Base-by-base conservation (phyloP, 2,888 invertebrate genomes). In the Campaea margaritaria region DNA sequence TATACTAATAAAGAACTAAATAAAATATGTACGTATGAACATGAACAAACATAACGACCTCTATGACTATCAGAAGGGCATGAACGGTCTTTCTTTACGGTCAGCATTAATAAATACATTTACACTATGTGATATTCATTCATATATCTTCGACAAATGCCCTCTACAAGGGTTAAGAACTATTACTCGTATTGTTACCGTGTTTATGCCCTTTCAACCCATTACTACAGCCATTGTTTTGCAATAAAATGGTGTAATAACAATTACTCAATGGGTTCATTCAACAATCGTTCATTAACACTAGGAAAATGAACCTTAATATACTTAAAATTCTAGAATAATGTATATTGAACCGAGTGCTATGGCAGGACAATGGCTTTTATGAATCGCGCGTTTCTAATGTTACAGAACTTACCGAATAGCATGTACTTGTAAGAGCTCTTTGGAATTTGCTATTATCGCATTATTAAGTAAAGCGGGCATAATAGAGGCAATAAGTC, bases 391-490 rank as follows among this genome's bases (percentile, higher is more conserved):
- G 61, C 68, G 51, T 59, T 63, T 52, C 41, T 51, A 65, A 62
- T 62, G 65, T 68, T 67, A 68, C 64, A 72, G 45, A 73, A 71
- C 68, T 75, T 70, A 71, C 61, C 63, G 63, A 78, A 74, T 67
- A 55, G 55, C 47, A 56, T 53, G 64, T 68, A 74, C 66, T 79
- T 76, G 59, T 74, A 68, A 45, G 75, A 68, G 45, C 65, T 71
- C 76, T 67, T 73, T 65, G 64, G 68, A 76, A 73, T 72, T 72
- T 27, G 45, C 58, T 72, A 79, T 82, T 79, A 81, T 77, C 74
- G 69, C 74, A 77, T 77, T 81, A 79, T 76, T 73, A 72, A 69
- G 71, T 76, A 76, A 79, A 72, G 53, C 70, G 58, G 67, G 53
- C 63, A 73, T 74, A 74, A 72, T 72, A 72, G 52, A 45, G 48